Evolutionary conservation across 1,140 invertebrate species (phyloP), one percentile per base, ranked within the genome.

Genomic region (Melanaphis sacchari): DNA sequence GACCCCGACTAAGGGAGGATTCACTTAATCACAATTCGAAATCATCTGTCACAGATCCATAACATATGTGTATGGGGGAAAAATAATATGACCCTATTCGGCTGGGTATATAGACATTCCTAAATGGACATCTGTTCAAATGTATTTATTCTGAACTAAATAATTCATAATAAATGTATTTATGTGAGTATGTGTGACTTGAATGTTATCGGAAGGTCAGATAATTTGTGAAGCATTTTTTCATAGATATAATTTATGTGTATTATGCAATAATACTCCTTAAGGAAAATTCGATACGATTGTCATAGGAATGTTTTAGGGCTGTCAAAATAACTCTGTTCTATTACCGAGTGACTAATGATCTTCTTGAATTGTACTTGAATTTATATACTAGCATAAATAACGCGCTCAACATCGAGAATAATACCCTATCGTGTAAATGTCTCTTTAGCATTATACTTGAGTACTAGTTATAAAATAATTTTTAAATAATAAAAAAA

Each of bases 31-130:
- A 84, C 91, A 4, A 66, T 93, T 85, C 81, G 81, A 93, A 93
- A 93, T 82, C 91, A 93, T 93, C 91, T 93, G 91, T 93, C 91
- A 84, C 91, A n/a, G 52, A n/a, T 41, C 36, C 26, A n/a, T n/a
- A 41, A 90, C 89, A 41, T 18, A 24, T 91, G 43, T 93, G 91
- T 22, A 49, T 26, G 91, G 31, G 41, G 38, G 43, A 52, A 91
- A 81, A 91, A 91, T 81, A 91, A 91, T 76, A 91, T 66, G 59
- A 91, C 54, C 46, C 87, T 40, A 66, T 90, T n/a, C 26, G 88
- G 54, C 38, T 24, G 22, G 36, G 38, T 41, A 40, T 8, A 82
- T 54, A 82, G 46, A n/a, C 36, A 52, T 52, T 82, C 91, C 91
- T 84, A 52, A 93, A 93, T 46, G 81, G 81, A 93, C 91, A 66